A percentile compares a stretch with the other conserved stretches of the same genome.
These are phyloP conservation scores for Saiga tatarica DNA, from an alignment of 2,113 vertebrate genomes.

Conservation along the genomic window DNA sequence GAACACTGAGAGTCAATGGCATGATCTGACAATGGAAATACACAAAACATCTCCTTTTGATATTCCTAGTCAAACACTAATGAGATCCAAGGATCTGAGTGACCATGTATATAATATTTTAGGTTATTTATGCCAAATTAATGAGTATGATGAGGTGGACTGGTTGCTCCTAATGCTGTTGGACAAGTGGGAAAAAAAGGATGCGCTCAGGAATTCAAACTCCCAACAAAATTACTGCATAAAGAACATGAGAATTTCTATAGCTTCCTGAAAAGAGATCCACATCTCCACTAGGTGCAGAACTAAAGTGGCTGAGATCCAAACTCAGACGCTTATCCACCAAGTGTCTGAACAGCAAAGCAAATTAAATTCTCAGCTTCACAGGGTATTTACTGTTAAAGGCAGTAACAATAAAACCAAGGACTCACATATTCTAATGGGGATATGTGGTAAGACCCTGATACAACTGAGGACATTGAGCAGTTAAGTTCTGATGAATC, in stretches of 20 bases:
- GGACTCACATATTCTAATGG: neutral
- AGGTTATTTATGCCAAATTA: neutral
- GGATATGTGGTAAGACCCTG: neutral
- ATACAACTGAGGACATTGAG: neutral
- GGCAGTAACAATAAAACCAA: neutral
- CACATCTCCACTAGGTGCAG: neutral
- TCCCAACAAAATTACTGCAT: neutral
- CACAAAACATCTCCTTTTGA: neutral
- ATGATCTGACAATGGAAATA: neutral
- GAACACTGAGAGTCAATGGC: neutral
- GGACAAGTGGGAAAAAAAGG: neutral
- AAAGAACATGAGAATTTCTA: neutral
- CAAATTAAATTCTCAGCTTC: neutral
- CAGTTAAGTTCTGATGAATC: neutral
- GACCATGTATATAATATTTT: neutral
- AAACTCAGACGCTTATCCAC: neutral
- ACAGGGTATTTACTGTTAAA: neutral
- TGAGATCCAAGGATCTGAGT: neutral
- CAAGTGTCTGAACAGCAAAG: neutral
- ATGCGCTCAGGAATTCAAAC: neutral
- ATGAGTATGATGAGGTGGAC: neutral
- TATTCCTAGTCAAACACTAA: neutral
- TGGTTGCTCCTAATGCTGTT: neutral
- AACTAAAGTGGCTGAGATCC: neutral
- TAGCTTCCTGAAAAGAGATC: neutral